These are phyloP conservation scores for Drosophila anomalata DNA, from an alignment of 2,888 invertebrate species.

Conservation along the genomic window DNA sequence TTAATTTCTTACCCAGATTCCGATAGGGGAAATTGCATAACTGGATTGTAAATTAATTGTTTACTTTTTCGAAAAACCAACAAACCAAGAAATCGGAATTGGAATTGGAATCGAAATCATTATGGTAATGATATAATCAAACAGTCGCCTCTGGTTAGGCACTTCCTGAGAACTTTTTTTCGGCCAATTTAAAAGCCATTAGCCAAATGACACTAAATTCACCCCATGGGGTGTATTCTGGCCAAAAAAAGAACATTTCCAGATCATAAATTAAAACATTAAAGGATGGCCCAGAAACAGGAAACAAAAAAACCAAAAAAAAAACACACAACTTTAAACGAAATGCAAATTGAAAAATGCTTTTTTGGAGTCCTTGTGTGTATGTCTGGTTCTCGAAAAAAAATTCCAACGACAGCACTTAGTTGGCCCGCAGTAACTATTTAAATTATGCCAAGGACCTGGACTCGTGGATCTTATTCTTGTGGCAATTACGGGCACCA, in stretches of 20 bases:
- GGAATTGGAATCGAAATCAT: slow-evolving; percentile 8
- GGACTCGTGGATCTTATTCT: background rate
- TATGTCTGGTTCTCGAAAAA: background rate
- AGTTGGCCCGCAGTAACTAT: slow-evolving; percentile 75
- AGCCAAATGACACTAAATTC: slow-evolving; percentile 74
- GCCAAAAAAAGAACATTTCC: slow-evolving; percentile 26
- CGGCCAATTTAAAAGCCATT: slow-evolving; percentile 69
- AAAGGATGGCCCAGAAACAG: slow-evolving; percentile 19
- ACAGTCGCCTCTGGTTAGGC: slow-evolving; percentile 25
- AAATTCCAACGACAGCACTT: slow-evolving; percentile 58
- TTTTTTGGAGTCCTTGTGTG: slow-evolving; percentile 17
- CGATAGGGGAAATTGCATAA: slow-evolving; percentile 9
- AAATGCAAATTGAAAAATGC: slow-evolving; percentile 63
- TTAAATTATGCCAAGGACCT: slow-evolving; percentile 66
- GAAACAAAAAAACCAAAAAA: background rate
- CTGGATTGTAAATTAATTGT: background rate
- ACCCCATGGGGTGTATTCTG: slow-evolving; percentile 48
- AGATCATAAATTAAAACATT: slow-evolving; percentile 75
- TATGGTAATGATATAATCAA: slow-evolving; percentile 38
- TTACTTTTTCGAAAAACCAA: background rate
- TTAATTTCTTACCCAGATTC: background rate
- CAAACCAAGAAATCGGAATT: background rate
- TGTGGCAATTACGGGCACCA: slow-evolving; percentile 55
- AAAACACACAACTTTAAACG: slow-evolving; percentile 17
- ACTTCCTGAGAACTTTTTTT: slow-evolving; percentile 22